Base-by-base conservation (phyloP, 1,140 invertebrate species). In the Aphelenchoides avenae region DNA sequence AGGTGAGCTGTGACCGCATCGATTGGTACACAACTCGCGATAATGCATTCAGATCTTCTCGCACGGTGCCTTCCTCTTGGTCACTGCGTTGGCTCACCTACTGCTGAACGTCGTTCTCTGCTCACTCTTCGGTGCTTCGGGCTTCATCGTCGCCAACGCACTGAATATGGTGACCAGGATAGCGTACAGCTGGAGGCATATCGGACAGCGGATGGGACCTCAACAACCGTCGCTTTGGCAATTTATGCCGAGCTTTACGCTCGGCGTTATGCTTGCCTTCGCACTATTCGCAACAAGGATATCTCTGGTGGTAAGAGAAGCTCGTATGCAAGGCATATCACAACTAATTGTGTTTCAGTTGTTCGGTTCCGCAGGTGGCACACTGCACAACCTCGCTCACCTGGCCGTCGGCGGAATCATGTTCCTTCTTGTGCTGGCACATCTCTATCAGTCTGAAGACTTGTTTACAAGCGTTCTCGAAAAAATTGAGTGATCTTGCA, bases 131-230 rank as follows among this genome's bases (percentile, higher is more conserved):
- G 65, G 65, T 11, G 68, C 63, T 27, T 43, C 34, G 5, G 65
- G 65, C 11, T 67, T 67, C 49, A 55, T 67, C 7, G 18, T 67
- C 7, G 59, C 65, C 18, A 67, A 67, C 34, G 34, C 50, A 44
- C 22, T 44, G 4, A 63, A 63, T 29, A 49, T 40, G 15, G 22
- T 68, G 11, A n/a, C 47, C 2, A 33, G 63, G 31, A 60, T 69
- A n/a, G 24, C 13, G 6, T 65, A 63, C 39, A 65, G 69, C 42
- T 65, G 63, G 63, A 15, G 22, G n/a, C n/a, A n/a, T n/a, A n/a
- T n/a, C n/a, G n/a, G n/a, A n/a, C n/a, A n/a, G n/a, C n/a, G n/a
- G n/a, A n/a, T n/a, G n/a, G n/a, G n/a, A n/a, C n/a, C n/a, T n/a
- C n/a, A n/a, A n/a, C n/a, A n/a, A n/a, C n/a, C n/a, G n/a, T n/a